phyloP scores from a whole-genome alignment of 1,140 invertebrate species.

The Probaryconus sp. region DNA sequence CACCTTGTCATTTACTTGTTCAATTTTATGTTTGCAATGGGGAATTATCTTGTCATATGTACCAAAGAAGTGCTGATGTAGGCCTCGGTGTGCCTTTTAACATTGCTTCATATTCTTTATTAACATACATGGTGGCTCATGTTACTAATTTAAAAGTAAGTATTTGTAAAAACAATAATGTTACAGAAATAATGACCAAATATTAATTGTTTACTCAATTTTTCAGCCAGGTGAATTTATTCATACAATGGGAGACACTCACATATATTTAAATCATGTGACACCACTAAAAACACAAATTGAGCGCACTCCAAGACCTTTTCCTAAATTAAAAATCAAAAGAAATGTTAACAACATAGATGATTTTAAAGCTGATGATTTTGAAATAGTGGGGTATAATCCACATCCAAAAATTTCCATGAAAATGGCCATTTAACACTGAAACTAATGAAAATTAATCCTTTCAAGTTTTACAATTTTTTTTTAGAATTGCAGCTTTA shows the following conservation, averaged over 20 bases:
- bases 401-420: slow-evolving; percentile 95
- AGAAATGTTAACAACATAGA: slow-evolving; percentile 88
- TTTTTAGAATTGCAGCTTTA: no score
- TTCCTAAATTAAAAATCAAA: slow-evolving; percentile 90
- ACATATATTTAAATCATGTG: slow-evolving; percentile 96
- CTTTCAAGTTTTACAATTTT: no score
- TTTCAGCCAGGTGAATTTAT: slow-evolving; percentile 93
- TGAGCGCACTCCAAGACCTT: slow-evolving; percentile 86
- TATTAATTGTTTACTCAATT: slow-evolving; percentile 42
- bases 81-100: slow-evolving; percentile 99
- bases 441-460: no score
- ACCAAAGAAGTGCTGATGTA: slow-evolving; percentile 98
- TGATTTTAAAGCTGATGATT: slow-evolving; percentile 93
- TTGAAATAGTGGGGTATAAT: slow-evolving; percentile 92
- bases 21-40: slow-evolving; percentile 96
- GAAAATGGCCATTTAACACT: slow-evolving; percentile 98
- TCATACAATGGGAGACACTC: slow-evolving; percentile 97
- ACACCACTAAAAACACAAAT: slow-evolving; percentile 91
- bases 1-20: slow-evolving; percentile 96
- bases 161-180: neutral
- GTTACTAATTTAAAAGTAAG: slow-evolving; percentile 89
- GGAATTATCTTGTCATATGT: slow-evolving; percentile 92
- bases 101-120: slow-evolving; percentile 96
- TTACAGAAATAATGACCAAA: no score
- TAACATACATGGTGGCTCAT: slow-evolving; percentile 98